Conservation (phyloP, 53 echinoderm and acorn worm genomes). For the Astropecten irregularis region DNA sequence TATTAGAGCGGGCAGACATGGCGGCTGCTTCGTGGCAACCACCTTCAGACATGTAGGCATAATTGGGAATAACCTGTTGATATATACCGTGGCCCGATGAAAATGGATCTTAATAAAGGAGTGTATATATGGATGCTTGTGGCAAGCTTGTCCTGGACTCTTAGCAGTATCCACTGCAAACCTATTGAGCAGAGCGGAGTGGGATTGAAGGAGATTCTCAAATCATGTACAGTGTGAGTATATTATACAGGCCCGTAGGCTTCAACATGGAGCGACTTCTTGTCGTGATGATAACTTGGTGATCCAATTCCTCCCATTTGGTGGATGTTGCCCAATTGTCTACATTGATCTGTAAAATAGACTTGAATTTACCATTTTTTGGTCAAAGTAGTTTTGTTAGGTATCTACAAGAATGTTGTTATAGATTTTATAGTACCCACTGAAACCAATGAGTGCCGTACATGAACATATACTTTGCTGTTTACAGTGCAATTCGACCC, state of each 20-base stretch:
- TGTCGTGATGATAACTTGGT: background rate
- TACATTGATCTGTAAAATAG: background rate
- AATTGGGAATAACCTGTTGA: background rate
- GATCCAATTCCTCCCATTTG: background rate
- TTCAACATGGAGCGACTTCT: background rate
- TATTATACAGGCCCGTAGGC: background rate
- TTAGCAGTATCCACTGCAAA: no score
- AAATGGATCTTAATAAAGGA: background rate
- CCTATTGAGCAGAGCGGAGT: background rate
- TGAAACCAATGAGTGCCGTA: no score
- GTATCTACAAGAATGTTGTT: no score
- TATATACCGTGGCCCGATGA: background rate
- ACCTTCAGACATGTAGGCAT: background rate
- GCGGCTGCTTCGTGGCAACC: background rate
- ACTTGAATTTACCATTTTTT: background rate
- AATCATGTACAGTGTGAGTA: slow-evolving; percentile 2
- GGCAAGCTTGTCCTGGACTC: background rate
- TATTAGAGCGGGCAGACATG: background rate
- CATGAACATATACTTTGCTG: no score
- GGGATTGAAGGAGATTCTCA: background rate
- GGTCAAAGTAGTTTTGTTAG: background rate
- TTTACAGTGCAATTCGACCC: no score
- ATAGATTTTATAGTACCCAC: no score
- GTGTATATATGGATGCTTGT: background rate
- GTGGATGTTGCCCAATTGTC: no score